Conservation (phyloP, 2,113 vertebrate species). For the Copsychus sechellarum region DNA sequence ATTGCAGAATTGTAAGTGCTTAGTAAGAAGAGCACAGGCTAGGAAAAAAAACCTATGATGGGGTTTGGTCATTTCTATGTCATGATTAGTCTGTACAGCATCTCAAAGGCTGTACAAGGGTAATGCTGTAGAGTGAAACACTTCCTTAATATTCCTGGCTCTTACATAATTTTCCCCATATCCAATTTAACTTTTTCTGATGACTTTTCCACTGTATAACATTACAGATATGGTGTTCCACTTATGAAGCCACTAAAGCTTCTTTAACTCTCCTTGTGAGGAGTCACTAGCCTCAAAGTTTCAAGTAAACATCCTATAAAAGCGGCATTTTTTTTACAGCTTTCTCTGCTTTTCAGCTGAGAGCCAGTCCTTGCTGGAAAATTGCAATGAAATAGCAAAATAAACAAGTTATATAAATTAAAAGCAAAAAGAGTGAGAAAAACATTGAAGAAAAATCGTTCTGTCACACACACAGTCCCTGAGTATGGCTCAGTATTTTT, state of each 20-base stretch:
- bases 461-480: accelerated
- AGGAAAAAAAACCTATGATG: background rate
- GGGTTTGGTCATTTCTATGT: background rate
- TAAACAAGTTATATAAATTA: background rate
- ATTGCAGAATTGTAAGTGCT: background rate
- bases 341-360: background rate
- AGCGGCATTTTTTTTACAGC: background rate
- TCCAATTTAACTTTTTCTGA: background rate
- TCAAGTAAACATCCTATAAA: background rate
- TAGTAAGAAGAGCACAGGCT: background rate
- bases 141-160: background rate
- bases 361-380: background rate
- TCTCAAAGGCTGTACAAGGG: background rate
- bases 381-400: background rate
- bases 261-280: background rate
- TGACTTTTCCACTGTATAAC: background rate
- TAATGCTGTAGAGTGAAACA: background rate
- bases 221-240: background rate
- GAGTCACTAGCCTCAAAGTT: background rate
- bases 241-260: background rate
- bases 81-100: background rate
- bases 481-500: background rate
- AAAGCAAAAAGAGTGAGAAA: background rate
- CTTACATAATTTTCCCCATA: background rate
- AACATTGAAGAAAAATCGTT: background rate